Evolutionary conservation across 2,113 vertebrate genomes (phyloP).

Genomic region (Macrotis lagotis): DNA sequence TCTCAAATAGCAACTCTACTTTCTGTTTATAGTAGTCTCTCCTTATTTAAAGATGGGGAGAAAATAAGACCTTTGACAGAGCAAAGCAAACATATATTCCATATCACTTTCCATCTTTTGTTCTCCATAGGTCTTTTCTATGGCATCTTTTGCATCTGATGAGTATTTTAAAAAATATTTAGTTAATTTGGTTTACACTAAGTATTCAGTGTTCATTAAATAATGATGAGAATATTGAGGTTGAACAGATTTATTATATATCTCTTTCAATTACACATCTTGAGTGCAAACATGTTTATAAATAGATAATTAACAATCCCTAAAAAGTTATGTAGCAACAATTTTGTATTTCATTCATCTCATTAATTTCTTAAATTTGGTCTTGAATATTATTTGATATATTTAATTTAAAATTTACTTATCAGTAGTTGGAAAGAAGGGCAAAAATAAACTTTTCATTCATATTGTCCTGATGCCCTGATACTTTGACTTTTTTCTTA

Average conservation of each 20-base stretch:
- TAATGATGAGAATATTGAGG: conserved; percentile 49
- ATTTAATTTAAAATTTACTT: conserved; percentile 42
- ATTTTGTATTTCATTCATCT: conserved; percentile 14
- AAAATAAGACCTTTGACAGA: conserved; percentile 20
- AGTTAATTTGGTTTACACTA: conserved; percentile 42
- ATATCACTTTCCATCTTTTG: not conserved
- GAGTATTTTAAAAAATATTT: conserved; percentile 44
- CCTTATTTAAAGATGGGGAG: not conserved
- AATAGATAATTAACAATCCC: conserved; percentile 23
- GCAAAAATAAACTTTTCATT: not conserved
- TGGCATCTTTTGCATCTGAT: conserved; percentile 15
- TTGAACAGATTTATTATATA: conserved; percentile 20
- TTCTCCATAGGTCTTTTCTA: conserved; percentile 1
- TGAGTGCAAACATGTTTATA: conserved; percentile 32
- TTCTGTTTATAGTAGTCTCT: not conserved
- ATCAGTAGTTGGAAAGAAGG: not conserved
- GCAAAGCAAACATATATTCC: not conserved
- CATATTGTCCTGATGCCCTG: not conserved
- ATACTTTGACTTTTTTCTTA: not conserved
- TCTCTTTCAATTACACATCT: conserved; percentile 21
- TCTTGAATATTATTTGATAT: conserved; percentile 29
- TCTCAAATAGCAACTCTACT: not conserved
- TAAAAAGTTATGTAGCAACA: not conserved
- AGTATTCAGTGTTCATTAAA: conserved; percentile 61
- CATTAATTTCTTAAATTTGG: conserved; percentile 7